Evolutionary conservation across 2,888 invertebrate genomes (phyloP).

Genomic region (Drosophila neonasuta): DNA sequence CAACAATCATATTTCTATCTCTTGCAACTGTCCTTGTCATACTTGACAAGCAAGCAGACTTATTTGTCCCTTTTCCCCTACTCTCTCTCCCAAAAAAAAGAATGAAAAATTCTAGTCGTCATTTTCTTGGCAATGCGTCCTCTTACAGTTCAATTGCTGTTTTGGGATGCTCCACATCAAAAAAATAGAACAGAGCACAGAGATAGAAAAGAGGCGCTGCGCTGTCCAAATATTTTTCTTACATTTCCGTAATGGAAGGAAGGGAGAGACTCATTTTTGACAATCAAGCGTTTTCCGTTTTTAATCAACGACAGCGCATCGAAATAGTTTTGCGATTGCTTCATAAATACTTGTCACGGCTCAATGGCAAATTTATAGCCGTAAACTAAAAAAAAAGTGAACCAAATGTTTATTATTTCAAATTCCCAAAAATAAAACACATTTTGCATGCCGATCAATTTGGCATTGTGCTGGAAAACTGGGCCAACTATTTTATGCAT

Average conservation of each 20-base stretch:
- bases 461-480: slow-evolving; percentile 36
- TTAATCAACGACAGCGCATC: slow-evolving; percentile 54
- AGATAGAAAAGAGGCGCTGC: background rate
- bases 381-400: slow-evolving; percentile 3
- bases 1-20: slow-evolving; percentile 43
- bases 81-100: slow-evolving; percentile 6
- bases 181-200: too few relatives aligned
- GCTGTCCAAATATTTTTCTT: slow-evolving; percentile 61
- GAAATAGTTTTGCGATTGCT: slow-evolving; percentile 63
- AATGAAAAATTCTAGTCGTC: slow-evolving; percentile 61
- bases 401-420: slow-evolving; percentile 56
- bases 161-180: background rate
- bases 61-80: background rate
- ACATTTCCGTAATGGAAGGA: slow-evolving; percentile 47
- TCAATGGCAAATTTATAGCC: slow-evolving; percentile 49
- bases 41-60: slow-evolving; percentile 64
- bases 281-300: slow-evolving; percentile 52
- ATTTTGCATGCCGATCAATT: background rate
- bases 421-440: slow-evolving; percentile 38
- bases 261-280: slow-evolving; percentile 39
- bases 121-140: slow-evolving; percentile 69
- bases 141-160: slow-evolving; percentile 64
- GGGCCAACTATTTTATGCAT: slow-evolving; percentile 34
- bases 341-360: slow-evolving; percentile 66
- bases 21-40: slow-evolving; percentile 51